These are phyloP conservation scores for Orestias chungarensis DNA, from an alignment of 2,797 vertebrate genomes.

Conservation along the genomic window DNA sequence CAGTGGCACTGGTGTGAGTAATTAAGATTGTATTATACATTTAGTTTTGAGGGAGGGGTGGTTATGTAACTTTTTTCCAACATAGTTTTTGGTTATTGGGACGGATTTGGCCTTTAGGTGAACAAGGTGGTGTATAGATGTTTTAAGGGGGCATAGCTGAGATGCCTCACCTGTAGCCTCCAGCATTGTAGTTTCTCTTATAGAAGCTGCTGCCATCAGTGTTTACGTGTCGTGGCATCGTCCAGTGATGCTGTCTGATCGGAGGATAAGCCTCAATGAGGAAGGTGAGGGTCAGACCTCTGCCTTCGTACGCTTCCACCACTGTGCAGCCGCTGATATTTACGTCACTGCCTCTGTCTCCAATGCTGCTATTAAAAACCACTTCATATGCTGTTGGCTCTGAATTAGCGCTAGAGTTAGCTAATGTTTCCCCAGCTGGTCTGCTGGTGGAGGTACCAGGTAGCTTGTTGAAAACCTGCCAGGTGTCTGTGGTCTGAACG, in stretches of 20 bases:
- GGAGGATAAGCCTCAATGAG: conserved; percentile 85
- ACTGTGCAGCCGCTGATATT: conserved; percentile 21
- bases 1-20: not conserved
- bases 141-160: not conserved
- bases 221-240: conserved; percentile 31
- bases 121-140: not conserved
- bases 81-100: too few species aligned
- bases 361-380: conserved; percentile 2
- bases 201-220: conserved; percentile 19
- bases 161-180: conserved; percentile 59
- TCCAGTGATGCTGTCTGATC: conserved; percentile 65
- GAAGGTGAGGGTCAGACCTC: conserved; percentile 75
- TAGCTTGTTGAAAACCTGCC: not conserved
- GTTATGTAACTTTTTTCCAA: too few species aligned
- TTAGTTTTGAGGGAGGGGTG: too few species aligned
- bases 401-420: conserved; percentile 11
- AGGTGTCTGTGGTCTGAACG: not conserved
- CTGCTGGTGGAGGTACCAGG: conserved; percentile 21
- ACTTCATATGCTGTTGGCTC: not conserved
- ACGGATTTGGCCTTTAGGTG: too few species aligned
- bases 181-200: conserved; percentile 25
- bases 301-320: conserved; percentile 71
- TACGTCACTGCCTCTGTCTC: not conserved
- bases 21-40: too few species aligned
- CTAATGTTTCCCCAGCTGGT: not conserved